Evolutionary conservation across 35 echinoderm and acorn worm genomes (phyloP), one percentile per base, ranked within the genome.

Genomic region (Patiria miniata): DNA sequence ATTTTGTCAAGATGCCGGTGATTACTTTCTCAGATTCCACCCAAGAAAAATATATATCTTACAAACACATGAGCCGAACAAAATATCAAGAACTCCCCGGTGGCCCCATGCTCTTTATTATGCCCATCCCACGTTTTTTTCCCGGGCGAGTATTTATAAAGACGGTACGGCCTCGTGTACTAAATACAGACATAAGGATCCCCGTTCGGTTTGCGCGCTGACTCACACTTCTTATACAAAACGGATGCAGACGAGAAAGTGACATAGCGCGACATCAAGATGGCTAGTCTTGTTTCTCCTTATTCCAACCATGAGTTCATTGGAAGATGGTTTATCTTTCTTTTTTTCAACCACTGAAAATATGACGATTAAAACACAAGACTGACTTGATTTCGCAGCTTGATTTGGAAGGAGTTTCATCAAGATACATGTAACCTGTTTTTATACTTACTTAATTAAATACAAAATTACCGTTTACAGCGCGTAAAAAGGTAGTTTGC

Each of bases 181-280:
- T 32, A 30, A 73, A 73, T 32, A 26, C 34, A 34, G 65, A 32
- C 65, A 73, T 73, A 34, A 32, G 26, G 65, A 73, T 73, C 29
- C 65, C 65, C 65, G 65, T 23, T 47, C 42, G 65, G 26, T 30
- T 22, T 73, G 65, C 29, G 29, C 34, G 65, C 65, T 73, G 65
- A 73, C 21, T 73, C 65, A 73, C 65, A 12, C 23, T 30, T 34
- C 57, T 60, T 26, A 18, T 73, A 14, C 65, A 22, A 34, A 73
- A 61, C 65, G 65, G 65, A 73, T 73, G 65, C 65, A 73, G 65
- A 73, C 65, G 29, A 73, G 65, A 73, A 73, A 73, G 21, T 73
- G 26, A 73, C 65, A 30, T 36, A 26, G 65, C 29, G 34, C 23
- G 34, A 32, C 23, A 26, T 73, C 29, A 73, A 15, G 29, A 73